Evolutionary conservation across 1,140 invertebrate species (phyloP).

Genomic region (Contarinia nasturtii): DNA sequence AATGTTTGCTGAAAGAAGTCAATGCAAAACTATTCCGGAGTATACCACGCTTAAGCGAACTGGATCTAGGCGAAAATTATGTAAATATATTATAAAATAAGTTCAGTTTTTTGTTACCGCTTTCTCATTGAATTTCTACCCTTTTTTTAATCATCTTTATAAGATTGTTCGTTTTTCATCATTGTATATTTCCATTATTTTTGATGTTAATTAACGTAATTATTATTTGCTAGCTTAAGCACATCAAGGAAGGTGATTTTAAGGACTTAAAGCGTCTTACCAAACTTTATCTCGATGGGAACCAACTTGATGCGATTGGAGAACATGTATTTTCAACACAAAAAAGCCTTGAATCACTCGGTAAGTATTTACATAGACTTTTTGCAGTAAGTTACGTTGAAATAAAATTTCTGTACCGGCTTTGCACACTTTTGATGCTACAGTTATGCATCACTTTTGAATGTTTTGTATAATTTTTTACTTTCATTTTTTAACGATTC

Average conservation of each 20-base stretch:
- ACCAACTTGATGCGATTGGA: constrained; percentile 50
- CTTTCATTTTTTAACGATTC: no score
- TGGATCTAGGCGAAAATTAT: constrained; percentile 57
- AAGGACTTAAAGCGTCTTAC: constrained; percentile 43
- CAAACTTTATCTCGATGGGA: constrained; percentile 50
- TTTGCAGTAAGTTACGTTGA: no score
- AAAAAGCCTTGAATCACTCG: constrained; percentile 28
- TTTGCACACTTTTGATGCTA: no score
- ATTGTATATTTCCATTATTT: no score
- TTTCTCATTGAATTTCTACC: no score
- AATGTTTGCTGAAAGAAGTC: constrained; percentile 45
- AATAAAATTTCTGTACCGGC: no score
- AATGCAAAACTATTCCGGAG: constrained; percentile 58
- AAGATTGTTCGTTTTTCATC: no score
- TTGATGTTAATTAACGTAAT: constrained; percentile 3
- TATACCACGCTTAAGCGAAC: constrained; percentile 39
- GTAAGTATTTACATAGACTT: constrained; percentile 6
- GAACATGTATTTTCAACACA: constrained; percentile 52
- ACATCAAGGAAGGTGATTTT: constrained; percentile 53
- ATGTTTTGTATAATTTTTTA: no score
- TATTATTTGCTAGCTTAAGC: constrained; percentile 35
- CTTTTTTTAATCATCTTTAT: no score
- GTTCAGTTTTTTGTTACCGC: no score
- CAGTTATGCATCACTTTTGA: no score
- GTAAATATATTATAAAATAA: constrained; percentile 7